Percentiles rank a stretch among this genome's conserved stretches.
Conservation (phyloP, 1,140 invertebrate genomes). For the Antheraea mylitta region DNA sequence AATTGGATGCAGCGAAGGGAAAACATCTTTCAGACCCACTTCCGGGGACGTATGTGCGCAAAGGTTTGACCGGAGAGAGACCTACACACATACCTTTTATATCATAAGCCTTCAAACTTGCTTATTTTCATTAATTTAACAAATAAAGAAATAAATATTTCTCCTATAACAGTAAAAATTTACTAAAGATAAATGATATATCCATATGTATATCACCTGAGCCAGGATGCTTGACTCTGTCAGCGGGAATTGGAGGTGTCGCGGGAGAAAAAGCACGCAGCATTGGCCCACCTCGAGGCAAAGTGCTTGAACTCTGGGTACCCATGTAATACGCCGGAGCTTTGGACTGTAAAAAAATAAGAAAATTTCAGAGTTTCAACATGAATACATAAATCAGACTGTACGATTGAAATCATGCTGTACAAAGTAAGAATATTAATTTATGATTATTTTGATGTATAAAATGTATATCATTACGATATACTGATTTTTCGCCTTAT, state of each 20-base stretch:
- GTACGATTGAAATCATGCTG: too few species aligned
- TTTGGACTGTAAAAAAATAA: conserved; percentile 56
- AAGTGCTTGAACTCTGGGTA: conserved; percentile 77
- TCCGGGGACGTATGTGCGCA: conserved; percentile 79
- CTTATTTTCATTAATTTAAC: too few species aligned
- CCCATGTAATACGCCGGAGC: conserved; percentile 82
- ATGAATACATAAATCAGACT: too few species aligned
- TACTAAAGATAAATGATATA: too few species aligned
- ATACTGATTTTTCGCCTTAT: too few species aligned
- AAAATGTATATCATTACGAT: too few species aligned
- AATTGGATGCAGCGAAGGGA: conserved; percentile 79
- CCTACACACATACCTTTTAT: conserved; percentile 61
- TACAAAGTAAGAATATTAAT: too few species aligned
- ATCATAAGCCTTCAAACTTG: conserved; percentile 18
- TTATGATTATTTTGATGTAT: too few species aligned
- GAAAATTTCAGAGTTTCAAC: background rate
- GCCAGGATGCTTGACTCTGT: conserved; percentile 76
- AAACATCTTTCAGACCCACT: conserved; percentile 78
- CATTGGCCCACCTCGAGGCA: conserved; percentile 82
- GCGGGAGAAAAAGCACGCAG: conserved; percentile 85
- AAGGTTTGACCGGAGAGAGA: conserved; percentile 81
- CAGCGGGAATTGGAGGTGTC: conserved; percentile 77
- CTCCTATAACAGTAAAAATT: too few species aligned
- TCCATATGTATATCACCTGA: conserved; percentile 52
- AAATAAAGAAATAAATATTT: too few species aligned